Evolutionary conservation across 2,888 invertebrate genomes (phyloP).

Genomic region (Mesochorus sp.): DNA sequence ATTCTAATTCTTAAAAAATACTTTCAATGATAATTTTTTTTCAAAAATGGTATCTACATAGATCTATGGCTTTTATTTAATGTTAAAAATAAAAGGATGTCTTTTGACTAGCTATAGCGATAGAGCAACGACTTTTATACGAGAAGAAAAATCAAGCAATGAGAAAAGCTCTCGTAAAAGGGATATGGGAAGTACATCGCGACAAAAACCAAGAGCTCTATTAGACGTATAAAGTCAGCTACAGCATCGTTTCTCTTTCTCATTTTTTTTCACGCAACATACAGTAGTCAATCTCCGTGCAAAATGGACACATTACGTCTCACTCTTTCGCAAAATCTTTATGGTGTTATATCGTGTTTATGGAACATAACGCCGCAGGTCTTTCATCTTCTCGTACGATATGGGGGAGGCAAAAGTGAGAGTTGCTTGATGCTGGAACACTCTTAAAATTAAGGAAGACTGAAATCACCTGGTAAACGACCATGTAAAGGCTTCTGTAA

Average conservation of each 20-base stretch:
- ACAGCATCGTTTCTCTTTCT: background rate
- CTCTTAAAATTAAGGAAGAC: constrained; percentile 72
- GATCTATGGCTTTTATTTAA: too few species aligned
- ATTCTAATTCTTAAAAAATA: too few species aligned
- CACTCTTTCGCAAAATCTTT: constrained; percentile 66
- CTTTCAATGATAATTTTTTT: too few species aligned
- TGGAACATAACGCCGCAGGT: constrained; percentile 73
- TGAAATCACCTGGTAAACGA: constrained; percentile 66
- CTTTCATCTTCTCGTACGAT: constrained; percentile 67
- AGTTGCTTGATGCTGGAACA: constrained; percentile 67
- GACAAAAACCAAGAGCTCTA: constrained; percentile 29
- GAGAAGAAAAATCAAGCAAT: constrained; percentile 24
- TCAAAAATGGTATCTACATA: too few species aligned
- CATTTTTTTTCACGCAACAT: background rate
- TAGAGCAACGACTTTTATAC: too few species aligned
- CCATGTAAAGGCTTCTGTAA: constrained; percentile 65
- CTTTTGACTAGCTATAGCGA: too few species aligned
- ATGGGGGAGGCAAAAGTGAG: constrained; percentile 17
- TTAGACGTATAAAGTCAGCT: background rate
- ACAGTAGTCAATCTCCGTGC: constrained; percentile 54
- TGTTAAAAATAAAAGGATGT: too few species aligned
- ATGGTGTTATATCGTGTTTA: constrained; percentile 76
- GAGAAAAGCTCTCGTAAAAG: constrained; percentile 47
- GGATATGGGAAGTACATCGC: constrained; percentile 23
- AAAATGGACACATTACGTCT: constrained; percentile 41